phyloP scores from a whole-genome alignment of 2,113 vertebrate genomes.

The Ochotona curzoniae region DNA sequence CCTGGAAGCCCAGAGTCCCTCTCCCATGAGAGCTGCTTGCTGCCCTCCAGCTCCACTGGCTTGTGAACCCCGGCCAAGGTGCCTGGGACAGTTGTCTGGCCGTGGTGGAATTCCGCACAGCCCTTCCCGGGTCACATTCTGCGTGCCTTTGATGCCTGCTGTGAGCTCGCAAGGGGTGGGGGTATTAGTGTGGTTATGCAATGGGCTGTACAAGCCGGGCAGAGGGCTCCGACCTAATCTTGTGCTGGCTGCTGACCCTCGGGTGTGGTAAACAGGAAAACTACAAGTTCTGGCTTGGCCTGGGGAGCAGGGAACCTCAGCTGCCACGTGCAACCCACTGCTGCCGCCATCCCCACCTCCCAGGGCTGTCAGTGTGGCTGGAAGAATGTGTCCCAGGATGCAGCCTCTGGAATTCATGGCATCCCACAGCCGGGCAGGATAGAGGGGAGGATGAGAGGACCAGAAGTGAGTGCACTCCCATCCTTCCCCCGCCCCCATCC shows the following conservation, averaged over 20 bases:
- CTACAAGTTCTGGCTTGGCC: not conserved
- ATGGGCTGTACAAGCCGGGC: constrained; percentile 20
- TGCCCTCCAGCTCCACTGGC: not conserved
- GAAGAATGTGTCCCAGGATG: constrained; percentile 45
- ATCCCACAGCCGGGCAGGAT: no score
- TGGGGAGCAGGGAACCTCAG: constrained; percentile 50
- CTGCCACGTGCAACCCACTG: not conserved
- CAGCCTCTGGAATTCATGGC: constrained; percentile 1
- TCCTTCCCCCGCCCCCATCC: no score
- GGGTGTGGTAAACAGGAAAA: constrained; percentile 75
- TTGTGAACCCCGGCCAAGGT: constrained; percentile 55
- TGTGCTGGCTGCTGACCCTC: constrained; percentile 58
- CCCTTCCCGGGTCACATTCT: constrained; percentile 55
- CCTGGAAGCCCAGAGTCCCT: no score
- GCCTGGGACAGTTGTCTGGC: constrained; percentile 32
- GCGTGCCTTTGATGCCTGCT: constrained; percentile 65
- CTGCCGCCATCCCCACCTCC: not conserved
- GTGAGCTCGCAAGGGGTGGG: not conserved
- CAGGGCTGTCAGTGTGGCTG: not conserved
- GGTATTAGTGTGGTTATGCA: constrained; percentile 12
- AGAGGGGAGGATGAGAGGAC: no score
- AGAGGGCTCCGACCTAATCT: constrained; percentile 35
- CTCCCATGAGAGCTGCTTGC: no score
- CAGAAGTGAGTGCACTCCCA: no score
- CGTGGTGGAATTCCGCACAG: constrained; percentile 51